Base-by-base conservation (phyloP, 2,797 vertebrate species). In the Brachymystax lenok region DNA sequence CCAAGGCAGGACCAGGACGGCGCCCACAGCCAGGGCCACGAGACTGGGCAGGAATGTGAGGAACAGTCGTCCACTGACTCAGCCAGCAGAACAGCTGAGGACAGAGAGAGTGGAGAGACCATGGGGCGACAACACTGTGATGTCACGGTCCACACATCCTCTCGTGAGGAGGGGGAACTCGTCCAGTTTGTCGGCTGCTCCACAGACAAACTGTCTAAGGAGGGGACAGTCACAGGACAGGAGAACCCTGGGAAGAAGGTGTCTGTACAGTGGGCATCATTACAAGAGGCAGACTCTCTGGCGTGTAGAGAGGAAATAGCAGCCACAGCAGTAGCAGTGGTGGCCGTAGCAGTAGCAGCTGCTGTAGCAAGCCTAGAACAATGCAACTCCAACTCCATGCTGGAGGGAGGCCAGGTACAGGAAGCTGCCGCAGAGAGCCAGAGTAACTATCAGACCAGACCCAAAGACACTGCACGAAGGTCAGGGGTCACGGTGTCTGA, bases 261-360 rank as follows among this genome's bases (percentile, higher is more conserved):
- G 30, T 35, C 28, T 30, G 16, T 68, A 30, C 66, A 68, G 66
- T 68, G 27, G 66, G 27, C 66, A 27, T 33, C 66, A 0, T 16
- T 70, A 21, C 71, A 63, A 4, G 24, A 56, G 13, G 1, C 8
- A 30, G 61, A 27, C 69, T 54, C 13, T 30, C 50, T 46, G 17
- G 33, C 69, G 72, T 1, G 10, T 4, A 35, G 56, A 75, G 56
- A 83, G 54, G 69, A 79, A 3, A 21, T 89, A 3, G 80, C 76
- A 0, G 86, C 83, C 50, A 74, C 88, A 27, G 86, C 88, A 0
- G 74, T 89, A 51, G 88, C 85, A n/a, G 73, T 91, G 3, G 87
- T 90, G 4, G 75, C 83, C 0, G 82, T 91, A 71, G 88, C 90
- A 7, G 52, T 91, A 83, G 88, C 86, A 27, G 87, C 87, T 35